Evolutionary conservation across 2,113 vertebrate genomes (phyloP).

Genomic region (Oryzias woworae): DNA sequence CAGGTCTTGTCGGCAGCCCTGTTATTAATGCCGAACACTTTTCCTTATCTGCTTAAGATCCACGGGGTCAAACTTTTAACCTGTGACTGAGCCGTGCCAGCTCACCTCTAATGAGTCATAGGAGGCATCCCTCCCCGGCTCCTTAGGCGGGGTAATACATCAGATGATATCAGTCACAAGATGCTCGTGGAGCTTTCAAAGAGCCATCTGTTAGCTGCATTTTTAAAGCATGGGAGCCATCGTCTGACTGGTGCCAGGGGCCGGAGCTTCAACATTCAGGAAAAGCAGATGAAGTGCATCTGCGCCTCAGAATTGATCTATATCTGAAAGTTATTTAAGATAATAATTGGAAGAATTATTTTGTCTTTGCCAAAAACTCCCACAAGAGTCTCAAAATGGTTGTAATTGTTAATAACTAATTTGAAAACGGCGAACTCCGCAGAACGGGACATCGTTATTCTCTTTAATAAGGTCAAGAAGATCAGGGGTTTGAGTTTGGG

Average conservation of each 20-base stretch:
- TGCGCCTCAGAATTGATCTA: conserved; percentile 40
- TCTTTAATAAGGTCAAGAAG: no score
- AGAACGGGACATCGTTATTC: no score
- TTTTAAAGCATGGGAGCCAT: conserved; percentile 22
- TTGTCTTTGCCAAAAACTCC: no score
- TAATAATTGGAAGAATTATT: no score
- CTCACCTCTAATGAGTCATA: conserved; percentile 51
- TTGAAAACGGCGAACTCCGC: no score
- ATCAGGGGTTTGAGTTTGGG: no score
- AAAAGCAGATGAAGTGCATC: conserved; percentile 44
- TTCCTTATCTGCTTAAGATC: conserved; percentile 26
- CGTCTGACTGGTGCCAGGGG: conserved; percentile 41
- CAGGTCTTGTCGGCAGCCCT: conserved; percentile 44
- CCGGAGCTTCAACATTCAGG: conserved; percentile 18
- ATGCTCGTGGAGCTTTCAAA: conserved; percentile 44
- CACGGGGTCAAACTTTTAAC: conserved; percentile 48
- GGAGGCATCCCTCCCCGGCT: conserved; percentile 25
- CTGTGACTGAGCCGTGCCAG: conserved; percentile 47
- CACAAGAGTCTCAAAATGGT: no score
- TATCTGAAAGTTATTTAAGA: no score
- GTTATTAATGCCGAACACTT: conserved; percentile 49
- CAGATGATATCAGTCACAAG: conserved; percentile 37
- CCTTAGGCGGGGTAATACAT: conserved; percentile 26
- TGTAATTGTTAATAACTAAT: no score
- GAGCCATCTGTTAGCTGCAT: conserved; percentile 50